Evolutionary conservation across 2,797 vertebrate genomes (phyloP).

Genomic region (Dromococcyx pavoninus): DNA sequence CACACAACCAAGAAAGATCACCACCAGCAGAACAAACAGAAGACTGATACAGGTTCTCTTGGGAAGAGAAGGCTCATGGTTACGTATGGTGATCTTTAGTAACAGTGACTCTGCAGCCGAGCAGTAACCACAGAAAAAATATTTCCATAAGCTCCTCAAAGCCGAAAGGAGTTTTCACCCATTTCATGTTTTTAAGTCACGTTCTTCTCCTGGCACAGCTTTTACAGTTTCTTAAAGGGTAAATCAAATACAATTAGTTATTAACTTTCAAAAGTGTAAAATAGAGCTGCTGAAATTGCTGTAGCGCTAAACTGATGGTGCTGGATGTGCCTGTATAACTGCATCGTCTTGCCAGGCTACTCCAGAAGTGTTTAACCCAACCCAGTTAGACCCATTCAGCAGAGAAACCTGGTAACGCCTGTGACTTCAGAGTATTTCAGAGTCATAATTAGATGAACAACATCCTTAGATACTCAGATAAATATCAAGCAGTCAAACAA

Average conservation of each 20-base stretch:
- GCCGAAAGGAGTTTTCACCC: neutral
- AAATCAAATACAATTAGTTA: neutral
- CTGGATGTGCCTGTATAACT: neutral
- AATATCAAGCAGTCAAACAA: neutral
- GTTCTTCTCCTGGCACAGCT: neutral
- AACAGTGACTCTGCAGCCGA: neutral
- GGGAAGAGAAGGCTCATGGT: neutral
- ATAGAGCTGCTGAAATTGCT: neutral
- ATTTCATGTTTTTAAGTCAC: neutral
- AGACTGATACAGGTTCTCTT: neutral
- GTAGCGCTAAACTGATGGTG: accelerated
- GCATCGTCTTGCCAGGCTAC: neutral
- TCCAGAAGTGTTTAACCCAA: neutral
- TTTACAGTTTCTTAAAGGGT: neutral
- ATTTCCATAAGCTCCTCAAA: neutral
- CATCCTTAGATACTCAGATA: neutral
- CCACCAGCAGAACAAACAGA: neutral
- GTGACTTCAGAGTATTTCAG: neutral
- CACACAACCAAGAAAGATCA: neutral
- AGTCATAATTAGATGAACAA: neutral
- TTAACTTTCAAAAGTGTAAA: neutral
- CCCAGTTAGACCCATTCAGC: neutral
- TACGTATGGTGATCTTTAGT: neutral
- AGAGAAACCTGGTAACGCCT: neutral
- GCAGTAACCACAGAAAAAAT: neutral